phyloP scores from a whole-genome alignment of 2,888 invertebrate genomes.

The Onchidella celtica region DNA sequence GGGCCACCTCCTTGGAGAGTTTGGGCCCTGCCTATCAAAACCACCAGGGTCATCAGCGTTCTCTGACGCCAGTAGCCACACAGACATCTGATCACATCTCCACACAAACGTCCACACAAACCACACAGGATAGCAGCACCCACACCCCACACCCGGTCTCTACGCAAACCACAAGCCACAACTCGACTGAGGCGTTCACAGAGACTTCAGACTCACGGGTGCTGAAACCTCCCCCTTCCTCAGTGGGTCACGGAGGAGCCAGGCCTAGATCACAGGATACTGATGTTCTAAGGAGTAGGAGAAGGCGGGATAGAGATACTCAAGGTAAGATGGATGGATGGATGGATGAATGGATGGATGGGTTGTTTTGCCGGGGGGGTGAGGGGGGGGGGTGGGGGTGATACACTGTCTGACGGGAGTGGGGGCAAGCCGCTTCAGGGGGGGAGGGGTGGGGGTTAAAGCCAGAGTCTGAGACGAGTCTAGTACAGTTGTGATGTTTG shows the following conservation, averaged over 20 bases:
- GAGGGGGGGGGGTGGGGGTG: background rate
- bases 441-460: no score
- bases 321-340: slow-evolving; percentile 20
- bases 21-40: slow-evolving; percentile 9
- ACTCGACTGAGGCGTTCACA: background rate
- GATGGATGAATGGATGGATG: background rate
- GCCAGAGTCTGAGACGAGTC: no score
- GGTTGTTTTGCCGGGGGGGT: background rate
- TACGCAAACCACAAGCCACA: slow-evolving; percentile 6
- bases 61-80: slow-evolving; percentile 3
- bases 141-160: slow-evolving; percentile 28
- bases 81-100: slow-evolving; percentile 6
- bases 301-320: slow-evolving; percentile 19
- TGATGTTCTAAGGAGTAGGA: background rate
- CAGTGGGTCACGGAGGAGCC: background rate
- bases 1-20: slow-evolving; percentile 57
- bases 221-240: background rate
- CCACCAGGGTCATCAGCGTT: background rate
- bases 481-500: no score
- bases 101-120: slow-evolving; percentile 5
- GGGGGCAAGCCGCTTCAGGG: no score
- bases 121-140: slow-evolving; percentile 5
- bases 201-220: background rate
- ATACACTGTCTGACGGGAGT: no score
- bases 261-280: slow-evolving; percentile 22